phyloP scores from a whole-genome alignment of 2,888 invertebrate species.

The Conops quadrifasciatus region DNA sequence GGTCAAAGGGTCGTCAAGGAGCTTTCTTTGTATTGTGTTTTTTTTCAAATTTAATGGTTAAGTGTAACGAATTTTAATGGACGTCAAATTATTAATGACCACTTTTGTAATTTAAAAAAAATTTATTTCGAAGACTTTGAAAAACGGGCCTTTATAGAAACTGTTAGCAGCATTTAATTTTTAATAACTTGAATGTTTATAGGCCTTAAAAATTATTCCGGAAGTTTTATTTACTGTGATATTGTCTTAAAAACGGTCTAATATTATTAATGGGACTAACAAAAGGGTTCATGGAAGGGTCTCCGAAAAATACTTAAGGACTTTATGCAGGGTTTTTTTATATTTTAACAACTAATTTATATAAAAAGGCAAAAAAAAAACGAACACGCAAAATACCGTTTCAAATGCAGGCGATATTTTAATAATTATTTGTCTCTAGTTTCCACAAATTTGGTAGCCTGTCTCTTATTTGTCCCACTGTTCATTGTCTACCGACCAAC shows the following conservation, averaged over 20 bases:
- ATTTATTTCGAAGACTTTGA: neutral
- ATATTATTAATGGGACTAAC: constrained; percentile 18
- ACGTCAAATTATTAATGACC: constrained; percentile 57
- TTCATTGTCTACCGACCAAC: neutral
- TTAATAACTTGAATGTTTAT: neutral
- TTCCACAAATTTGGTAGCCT: neutral
- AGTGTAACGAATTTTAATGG: constrained; percentile 59
- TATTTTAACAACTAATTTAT: neutral
- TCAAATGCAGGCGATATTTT: neutral
- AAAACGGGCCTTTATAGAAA: no score
- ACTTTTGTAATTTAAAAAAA: constrained; percentile 30
- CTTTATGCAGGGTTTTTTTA: neutral
- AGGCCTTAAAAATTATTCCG: neutral
- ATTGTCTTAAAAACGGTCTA: neutral
- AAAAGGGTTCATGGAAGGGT: neutral
- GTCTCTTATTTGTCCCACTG: constrained; percentile 7
- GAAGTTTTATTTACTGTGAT: constrained; percentile 12
- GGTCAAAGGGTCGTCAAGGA: constrained; percentile 50
- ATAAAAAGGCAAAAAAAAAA: neutral
- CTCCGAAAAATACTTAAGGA: constrained; percentile 5
- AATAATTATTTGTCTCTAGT: neutral
- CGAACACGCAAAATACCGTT: neutral
- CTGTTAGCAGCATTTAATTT: neutral
- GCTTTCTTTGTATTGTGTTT: constrained; percentile 47
- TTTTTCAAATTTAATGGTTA: constrained; percentile 50